Conservation (phyloP, 1,140 invertebrate genomes). For the Metopolophium dirhodum region DNA sequence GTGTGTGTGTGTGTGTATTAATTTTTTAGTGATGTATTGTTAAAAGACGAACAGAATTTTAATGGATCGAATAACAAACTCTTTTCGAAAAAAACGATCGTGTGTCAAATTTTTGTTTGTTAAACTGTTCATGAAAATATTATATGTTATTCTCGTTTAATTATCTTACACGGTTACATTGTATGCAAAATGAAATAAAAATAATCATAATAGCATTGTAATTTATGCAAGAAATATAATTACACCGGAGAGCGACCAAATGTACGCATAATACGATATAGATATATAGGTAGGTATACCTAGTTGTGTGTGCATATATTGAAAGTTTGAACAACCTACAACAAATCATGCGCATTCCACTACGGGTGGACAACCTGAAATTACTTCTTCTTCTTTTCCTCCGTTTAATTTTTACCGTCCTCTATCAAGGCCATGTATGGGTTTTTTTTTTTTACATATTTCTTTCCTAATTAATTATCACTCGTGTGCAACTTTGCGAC, state of each 20-base stretch:
- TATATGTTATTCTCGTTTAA: conserved; percentile 29
- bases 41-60: conserved; percentile 29
- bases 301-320: background rate
- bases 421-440: conserved; percentile 22
- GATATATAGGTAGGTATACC: background rate
- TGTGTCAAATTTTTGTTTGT: conserved; percentile 38
- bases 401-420: background rate
- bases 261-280: background rate
- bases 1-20: background rate
- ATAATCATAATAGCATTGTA: conserved; percentile 19
- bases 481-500: background rate
- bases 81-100: conserved; percentile 45
- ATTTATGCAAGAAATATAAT: conserved; percentile 44
- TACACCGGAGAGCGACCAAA: background rate
- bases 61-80: conserved; percentile 29
- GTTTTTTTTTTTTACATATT: background rate
- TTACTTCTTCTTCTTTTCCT: background rate
- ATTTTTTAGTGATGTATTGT: conserved; percentile 52
- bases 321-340: conserved; percentile 41
- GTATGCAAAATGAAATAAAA: conserved; percentile 53
- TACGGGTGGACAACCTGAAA: conserved; percentile 39
- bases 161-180: conserved; percentile 42
- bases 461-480: background rate
- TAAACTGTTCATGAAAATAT: conserved; percentile 3
- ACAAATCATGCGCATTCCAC: background rate